Evolutionary conservation across 2,888 invertebrate genomes (phyloP), one percentile per base, ranked within the genome.

Genomic region (Thereva nobilitata): DNA sequence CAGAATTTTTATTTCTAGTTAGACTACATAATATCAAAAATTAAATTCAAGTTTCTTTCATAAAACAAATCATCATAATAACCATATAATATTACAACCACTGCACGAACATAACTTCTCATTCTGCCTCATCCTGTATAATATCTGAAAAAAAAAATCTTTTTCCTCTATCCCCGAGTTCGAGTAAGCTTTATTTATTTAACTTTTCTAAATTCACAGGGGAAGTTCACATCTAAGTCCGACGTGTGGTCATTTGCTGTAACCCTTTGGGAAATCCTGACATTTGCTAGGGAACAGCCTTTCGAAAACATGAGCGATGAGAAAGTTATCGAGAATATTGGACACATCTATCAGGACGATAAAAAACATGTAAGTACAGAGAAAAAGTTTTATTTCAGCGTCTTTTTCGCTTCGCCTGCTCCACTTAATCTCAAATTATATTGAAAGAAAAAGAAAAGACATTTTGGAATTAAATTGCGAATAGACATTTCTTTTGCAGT

Each of bases 211-310:
- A n/a, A 3, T 52, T 53, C 83, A 49, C 81, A 92, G 91, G 91
- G 89, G 61, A 90, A 90, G 80, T 92, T 89, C 79, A 87, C 90
- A 42, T 87, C 88, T 57, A 92, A 92, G 79, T 91, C 91, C 73
- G 93, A 93, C 82, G 92, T 93, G 52, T 94, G 93, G 93, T 87
- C 92, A 64, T 93, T 93, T 77, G 93, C 91, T 52, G 91, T 93
- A 67, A 89, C 92, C 57, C 83, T 93, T 70, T 94, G 93, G 92
- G 93, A 94, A 81, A 88, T 94, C 72, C 83, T 94, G 76, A 91
- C 90, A 45, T 90, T 90, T 79, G 92, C 92, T 54, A 83, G 90
- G 63, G 89, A 91, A 75, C 91, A 92, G 77, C 94, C 94, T 5
- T 93, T 88, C 79, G 89, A 90, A 75, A 87, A 89, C 73, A 82